phyloP scores from a whole-genome alignment of 2,888 invertebrate genomes.

The Lasioglossum oenotherae region DNA sequence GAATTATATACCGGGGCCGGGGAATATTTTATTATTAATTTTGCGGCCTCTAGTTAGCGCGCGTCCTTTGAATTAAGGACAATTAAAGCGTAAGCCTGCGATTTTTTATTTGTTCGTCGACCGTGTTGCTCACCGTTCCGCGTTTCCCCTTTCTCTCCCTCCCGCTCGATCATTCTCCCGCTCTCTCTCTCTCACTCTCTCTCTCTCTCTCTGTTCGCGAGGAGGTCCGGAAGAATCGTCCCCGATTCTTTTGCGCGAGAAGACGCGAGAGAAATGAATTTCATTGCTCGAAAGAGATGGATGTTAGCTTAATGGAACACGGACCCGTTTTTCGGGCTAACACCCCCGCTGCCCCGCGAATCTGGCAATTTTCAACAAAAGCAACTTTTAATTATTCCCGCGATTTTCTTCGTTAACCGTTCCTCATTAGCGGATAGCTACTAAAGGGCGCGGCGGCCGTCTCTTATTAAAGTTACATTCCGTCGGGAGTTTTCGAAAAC shows the following conservation, averaged over 20 bases:
- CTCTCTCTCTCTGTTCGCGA: not conserved
- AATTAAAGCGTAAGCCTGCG: conserved; percentile 29
- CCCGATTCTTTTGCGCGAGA: not conserved
- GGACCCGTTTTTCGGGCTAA: conserved; percentile 16
- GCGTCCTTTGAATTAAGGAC: conserved; percentile 46
- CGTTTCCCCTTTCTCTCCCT: not conserved
- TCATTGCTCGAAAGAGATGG: conserved; percentile 6
- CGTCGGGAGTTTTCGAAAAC: conserved; percentile 62
- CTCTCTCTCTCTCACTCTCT: too few species aligned
- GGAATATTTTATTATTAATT: conserved; percentile 55
- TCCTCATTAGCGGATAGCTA: conserved; percentile 66
- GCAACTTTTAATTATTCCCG: conserved; percentile 63
- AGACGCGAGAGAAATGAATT: conserved; percentile 11
- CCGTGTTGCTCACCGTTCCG: conserved; percentile 3
- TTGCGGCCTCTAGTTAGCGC: conserved; percentile 40
- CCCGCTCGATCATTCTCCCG: not conserved
- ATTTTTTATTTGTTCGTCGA: conserved; percentile 21
- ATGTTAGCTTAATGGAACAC: conserved; percentile 15
- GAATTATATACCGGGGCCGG: conserved; percentile 43
- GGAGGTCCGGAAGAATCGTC: not conserved
- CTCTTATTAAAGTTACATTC: conserved; percentile 65
- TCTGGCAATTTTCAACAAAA: conserved; percentile 53
- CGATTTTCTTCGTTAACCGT: conserved; percentile 63
- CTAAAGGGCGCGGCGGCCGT: conserved; percentile 46
- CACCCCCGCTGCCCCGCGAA: not conserved